Percentiles rank a stretch among this genome's conserved stretches.
phyloP scores from a whole-genome alignment of 2,888 invertebrate species.

The Philopedon plagiatum region DNA sequence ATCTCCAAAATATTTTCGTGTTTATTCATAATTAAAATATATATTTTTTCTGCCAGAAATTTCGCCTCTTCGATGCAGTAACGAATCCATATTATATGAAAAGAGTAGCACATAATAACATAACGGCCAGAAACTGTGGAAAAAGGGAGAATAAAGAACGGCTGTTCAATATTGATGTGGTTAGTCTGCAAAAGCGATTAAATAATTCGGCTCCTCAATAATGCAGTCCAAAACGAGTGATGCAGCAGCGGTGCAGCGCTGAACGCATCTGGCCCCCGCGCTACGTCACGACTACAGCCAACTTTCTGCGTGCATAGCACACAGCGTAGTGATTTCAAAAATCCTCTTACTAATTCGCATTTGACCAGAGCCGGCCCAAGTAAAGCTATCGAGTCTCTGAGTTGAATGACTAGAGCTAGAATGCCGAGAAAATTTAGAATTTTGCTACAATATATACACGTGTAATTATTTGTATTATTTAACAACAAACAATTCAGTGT shows the following conservation, averaged over 20 bases:
- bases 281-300: conserved; percentile 51
- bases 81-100: no score
- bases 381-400: background rate
- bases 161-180: conserved; percentile 63
- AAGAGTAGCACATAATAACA: background rate
- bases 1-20: no score
- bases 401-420: no score
- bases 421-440: no score
- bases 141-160: conserved; percentile 27
- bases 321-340: conserved; percentile 40
- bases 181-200: conserved; percentile 66
- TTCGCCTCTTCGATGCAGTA: no score
- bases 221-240: conserved; percentile 62
- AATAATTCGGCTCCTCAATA: conserved; percentile 66
- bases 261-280: conserved; percentile 55
- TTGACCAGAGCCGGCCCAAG: conserved; percentile 7
- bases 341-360: conserved; percentile 34
- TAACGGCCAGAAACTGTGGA: conserved; percentile 2
- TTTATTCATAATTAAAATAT: no score
- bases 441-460: no score
- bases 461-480: no score
- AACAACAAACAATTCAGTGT: no score
- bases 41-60: no score
- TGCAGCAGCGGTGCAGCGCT: conserved; percentile 44
- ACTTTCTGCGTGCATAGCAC: conserved; percentile 42